A percentile compares a stretch with the other conserved stretches of the same genome.
Conservation (phyloP, 2,113 vertebrate genomes). For the Eptesicus fuscus region DNA sequence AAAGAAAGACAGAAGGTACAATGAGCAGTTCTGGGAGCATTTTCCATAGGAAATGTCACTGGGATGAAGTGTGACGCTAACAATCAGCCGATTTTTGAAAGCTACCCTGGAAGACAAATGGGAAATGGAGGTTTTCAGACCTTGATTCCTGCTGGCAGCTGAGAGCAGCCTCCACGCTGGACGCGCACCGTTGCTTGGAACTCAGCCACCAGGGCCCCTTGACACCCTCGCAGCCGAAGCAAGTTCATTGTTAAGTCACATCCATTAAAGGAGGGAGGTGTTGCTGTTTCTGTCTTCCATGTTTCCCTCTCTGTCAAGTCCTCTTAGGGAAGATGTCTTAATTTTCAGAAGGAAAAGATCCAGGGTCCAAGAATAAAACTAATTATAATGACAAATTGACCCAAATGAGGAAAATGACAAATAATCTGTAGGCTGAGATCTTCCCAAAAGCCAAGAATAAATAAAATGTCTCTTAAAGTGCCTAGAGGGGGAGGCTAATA, state of each 20-base stretch:
- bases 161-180: fast-evolving
- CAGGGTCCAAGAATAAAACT: slow-evolving; percentile 59
- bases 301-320: slow-evolving; percentile 25
- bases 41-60: not conserved
- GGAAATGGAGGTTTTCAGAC: not conserved
- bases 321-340: slow-evolving; percentile 26
- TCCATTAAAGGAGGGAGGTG: not conserved
- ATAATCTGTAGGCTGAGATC: slow-evolving; percentile 74
- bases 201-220: not conserved
- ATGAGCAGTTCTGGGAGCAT: not conserved
- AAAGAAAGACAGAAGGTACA: not conserved
- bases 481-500: slow-evolving; percentile 73
- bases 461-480: slow-evolving; percentile 74
- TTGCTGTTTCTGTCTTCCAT: not conserved
- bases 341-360: slow-evolving; percentile 52
- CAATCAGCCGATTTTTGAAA: not conserved
- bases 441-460: slow-evolving; percentile 76
- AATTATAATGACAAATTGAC: slow-evolving; percentile 73
- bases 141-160: not conserved
- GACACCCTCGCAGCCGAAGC: not conserved
- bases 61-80: not conserved
- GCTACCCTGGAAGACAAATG: not conserved
- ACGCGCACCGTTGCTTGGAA: not conserved
- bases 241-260: not conserved
- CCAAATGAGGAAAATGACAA: slow-evolving; percentile 79